Percentiles rank a stretch among this genome's conserved stretches.
These are phyloP conservation scores for Amblyornis subalaris DNA, from an alignment of 2,113 vertebrate genomes.

Conservation along the genomic window DNA sequence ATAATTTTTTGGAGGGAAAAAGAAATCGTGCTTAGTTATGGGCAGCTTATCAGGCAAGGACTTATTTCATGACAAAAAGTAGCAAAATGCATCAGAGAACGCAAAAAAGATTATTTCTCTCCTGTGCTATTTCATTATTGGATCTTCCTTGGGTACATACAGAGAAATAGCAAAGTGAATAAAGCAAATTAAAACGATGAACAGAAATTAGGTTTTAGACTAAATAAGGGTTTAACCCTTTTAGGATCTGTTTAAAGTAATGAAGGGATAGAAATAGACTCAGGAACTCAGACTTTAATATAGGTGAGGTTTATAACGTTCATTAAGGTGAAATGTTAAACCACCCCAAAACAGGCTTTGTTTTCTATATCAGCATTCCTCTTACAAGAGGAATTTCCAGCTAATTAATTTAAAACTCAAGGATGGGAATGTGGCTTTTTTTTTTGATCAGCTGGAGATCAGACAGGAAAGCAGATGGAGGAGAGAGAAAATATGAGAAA, in stretches of 20 bases:
- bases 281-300: neutral
- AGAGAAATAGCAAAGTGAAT: neutral
- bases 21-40: neutral
- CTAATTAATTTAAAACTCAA: neutral
- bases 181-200: neutral
- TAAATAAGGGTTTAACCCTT: neutral
- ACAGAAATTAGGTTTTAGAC: neutral
- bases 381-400: neutral
- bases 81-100: neutral
- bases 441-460: neutral
- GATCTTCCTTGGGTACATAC: neutral
- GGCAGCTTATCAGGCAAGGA: neutral
- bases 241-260: neutral
- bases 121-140: neutral
- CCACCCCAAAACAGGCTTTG: neutral
- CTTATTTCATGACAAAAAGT: neutral
- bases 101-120: neutral
- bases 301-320: neutral
- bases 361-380: neutral
- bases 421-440: neutral
- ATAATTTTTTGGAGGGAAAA: neutral
- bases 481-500: neutral
- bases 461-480: neutral
- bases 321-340: neutral
- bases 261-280: neutral